These are phyloP conservation scores for Ellobium chinense DNA, from an alignment of 2,888 invertebrate species.

Conservation along the genomic window DNA sequence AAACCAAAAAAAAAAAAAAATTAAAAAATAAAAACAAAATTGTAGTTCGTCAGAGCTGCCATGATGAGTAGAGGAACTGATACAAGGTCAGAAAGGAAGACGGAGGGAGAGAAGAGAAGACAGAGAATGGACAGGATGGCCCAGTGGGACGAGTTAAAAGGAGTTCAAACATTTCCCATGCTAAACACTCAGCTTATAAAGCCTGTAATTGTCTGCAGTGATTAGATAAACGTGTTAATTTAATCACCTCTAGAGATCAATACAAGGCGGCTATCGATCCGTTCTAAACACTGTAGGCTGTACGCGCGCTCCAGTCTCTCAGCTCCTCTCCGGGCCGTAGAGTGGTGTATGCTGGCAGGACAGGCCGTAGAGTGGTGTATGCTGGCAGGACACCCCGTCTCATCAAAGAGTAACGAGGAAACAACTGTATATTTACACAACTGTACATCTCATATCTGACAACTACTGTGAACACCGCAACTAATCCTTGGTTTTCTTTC, in stretches of 20 bases:
- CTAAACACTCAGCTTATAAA: slow-evolving; percentile 27
- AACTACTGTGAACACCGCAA: too few relatives aligned
- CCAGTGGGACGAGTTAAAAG: slow-evolving; percentile 8
- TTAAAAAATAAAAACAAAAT: background rate
- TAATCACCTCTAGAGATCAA: slow-evolving; percentile 26
- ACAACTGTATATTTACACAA: too few relatives aligned
- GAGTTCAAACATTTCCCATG: slow-evolving; percentile 7
- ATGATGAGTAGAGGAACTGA: too few relatives aligned
- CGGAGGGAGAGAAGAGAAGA: background rate
- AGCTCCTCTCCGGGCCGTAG: too few relatives aligned
- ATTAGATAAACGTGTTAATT: slow-evolving; percentile 40
- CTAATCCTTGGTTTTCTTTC: too few relatives aligned
- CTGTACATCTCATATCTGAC: too few relatives aligned
- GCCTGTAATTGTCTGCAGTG: slow-evolving; percentile 13
- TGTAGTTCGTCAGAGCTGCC: background rate
- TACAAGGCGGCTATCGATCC: slow-evolving; percentile 4
- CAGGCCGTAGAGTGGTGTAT: too few relatives aligned
- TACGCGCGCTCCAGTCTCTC: too few relatives aligned
- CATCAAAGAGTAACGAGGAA: too few relatives aligned
- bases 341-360: too few relatives aligned
- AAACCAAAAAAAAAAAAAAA: background rate
- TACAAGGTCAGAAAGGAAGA: background rate
- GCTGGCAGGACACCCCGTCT: too few relatives aligned
- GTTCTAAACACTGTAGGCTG: too few relatives aligned
- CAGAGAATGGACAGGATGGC: background rate